Evolutionary conservation across 2,113 vertebrate species (phyloP).

Genomic region (Suncus etruscus): DNA sequence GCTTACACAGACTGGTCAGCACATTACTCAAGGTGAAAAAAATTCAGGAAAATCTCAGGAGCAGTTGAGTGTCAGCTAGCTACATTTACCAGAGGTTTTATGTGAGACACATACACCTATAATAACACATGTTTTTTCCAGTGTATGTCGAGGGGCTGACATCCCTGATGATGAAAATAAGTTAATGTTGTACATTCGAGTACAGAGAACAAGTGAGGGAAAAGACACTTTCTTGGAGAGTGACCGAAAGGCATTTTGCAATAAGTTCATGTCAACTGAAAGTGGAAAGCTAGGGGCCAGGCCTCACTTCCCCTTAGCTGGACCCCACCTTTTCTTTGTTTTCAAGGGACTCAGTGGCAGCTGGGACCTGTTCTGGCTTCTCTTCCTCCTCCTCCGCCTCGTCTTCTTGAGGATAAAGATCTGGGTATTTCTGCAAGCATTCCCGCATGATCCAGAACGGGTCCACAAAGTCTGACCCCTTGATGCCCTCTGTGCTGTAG

Average conservation of each 20-base stretch:
- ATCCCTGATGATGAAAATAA: slow-evolving; percentile 80
- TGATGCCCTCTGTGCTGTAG: slow-evolving; percentile 95
- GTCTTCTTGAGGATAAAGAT: slow-evolving; percentile 86
- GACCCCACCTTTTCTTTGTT: slow-evolving; percentile 78
- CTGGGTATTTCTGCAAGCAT: slow-evolving; percentile 97
- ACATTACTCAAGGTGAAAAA: slow-evolving; percentile 65
- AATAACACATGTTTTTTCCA: slow-evolving; percentile 42
- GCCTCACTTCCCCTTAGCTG: slow-evolving; percentile 85
- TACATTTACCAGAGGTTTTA: slow-evolving; percentile 42
- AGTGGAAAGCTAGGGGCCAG: slow-evolving; percentile 71
- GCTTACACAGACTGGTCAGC: slow-evolving; percentile 55
- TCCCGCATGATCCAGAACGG: slow-evolving; percentile 97
- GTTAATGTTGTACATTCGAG: slow-evolving; percentile 83
- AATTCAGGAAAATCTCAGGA: slow-evolving; percentile 62
- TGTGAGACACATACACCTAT: slow-evolving; percentile 16
- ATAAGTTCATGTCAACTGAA: slow-evolving; percentile 73
- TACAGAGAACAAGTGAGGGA: slow-evolving; percentile 70
- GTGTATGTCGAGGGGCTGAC: slow-evolving; percentile 71
- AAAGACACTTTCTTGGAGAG: slow-evolving; percentile 71
- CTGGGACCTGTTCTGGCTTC: slow-evolving; percentile 66
- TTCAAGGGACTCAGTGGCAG: slow-evolving; percentile 67
- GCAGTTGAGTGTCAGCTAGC: slow-evolving; percentile 56
- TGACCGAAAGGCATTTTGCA: slow-evolving; percentile 69
- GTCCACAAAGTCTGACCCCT: slow-evolving; percentile 96
- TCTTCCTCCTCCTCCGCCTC: slow-evolving; percentile 93